Evolutionary conservation across 2,113 vertebrate species (phyloP).

Genomic region (Porphyrio hochstetteri): DNA sequence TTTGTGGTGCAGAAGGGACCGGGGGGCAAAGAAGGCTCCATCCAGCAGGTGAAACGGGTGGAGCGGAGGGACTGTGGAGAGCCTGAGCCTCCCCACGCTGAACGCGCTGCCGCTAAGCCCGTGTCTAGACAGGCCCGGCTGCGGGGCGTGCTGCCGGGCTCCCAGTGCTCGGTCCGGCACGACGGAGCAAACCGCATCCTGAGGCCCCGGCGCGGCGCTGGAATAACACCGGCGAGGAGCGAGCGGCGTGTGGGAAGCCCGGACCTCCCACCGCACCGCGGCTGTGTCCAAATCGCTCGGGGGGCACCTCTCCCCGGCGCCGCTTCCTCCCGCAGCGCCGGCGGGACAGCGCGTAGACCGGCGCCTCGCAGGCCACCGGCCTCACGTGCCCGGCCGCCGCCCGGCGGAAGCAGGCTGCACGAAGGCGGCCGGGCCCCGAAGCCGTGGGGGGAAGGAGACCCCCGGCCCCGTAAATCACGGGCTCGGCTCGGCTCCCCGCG

Average conservation of each 20-base stretch:
- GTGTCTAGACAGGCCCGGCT: conserved; percentile 3
- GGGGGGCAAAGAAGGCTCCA: fast-evolving
- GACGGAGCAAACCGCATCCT: conserved; percentile 41
- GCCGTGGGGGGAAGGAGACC: no score
- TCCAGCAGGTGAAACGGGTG: background rate
- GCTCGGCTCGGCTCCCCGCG: fast-evolving
- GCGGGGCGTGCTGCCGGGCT: background rate
- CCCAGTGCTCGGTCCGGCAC: background rate
- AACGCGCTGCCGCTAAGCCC: background rate
- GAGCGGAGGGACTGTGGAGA: no score
- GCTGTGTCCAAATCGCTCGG: background rate
- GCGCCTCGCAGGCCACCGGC: no score
- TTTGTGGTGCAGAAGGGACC: background rate
- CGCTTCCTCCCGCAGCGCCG: background rate
- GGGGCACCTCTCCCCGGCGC: conserved; percentile 13
- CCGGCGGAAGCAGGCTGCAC: no score
- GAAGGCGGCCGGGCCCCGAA: no score
- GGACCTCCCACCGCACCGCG: conserved; percentile 33
- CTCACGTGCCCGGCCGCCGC: no score
- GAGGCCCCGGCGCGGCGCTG: background rate
- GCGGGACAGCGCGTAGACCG: no score
- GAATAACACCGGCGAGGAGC: background rate
- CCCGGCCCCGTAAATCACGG: background rate
- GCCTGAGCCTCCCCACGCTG: no score
- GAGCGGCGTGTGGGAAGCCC: background rate